These are phyloP conservation scores for Sebastes hubbsi DNA, from an alignment of 2,797 vertebrate species.

Conservation along the genomic window DNA sequence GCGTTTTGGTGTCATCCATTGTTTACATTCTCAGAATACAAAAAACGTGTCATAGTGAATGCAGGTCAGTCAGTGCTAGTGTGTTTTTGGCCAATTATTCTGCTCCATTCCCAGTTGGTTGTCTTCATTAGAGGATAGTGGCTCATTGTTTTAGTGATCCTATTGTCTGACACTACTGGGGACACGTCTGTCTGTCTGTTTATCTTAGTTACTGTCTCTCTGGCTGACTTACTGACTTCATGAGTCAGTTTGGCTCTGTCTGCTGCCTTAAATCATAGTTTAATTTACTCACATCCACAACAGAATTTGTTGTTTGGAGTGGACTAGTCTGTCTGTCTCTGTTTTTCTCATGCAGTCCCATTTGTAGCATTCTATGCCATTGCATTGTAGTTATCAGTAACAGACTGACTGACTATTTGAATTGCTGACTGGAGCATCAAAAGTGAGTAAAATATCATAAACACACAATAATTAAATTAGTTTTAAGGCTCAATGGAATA, in stretches of 20 bases:
- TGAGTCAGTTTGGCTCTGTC: background rate
- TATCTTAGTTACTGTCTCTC: background rate
- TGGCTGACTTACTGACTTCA: background rate
- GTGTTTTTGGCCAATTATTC: slow-evolving; percentile 30
- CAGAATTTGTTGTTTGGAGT: background rate
- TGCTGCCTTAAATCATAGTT: background rate
- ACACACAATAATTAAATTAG: background rate
- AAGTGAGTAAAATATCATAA: background rate
- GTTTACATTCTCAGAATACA: slow-evolving; percentile 18
- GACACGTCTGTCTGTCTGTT: background rate
- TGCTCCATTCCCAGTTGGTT: slow-evolving; percentile 17
- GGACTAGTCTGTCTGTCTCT: background rate
- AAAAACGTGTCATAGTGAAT: slow-evolving; percentile 20
- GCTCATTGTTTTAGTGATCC: slow-evolving; percentile 60
- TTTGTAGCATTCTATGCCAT: background rate
- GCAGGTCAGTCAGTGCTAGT: slow-evolving; percentile 1
- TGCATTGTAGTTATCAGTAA: background rate
- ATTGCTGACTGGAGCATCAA: background rate
- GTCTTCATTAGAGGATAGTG: slow-evolving; percentile 49
- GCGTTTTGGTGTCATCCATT: background rate
- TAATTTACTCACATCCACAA: background rate
- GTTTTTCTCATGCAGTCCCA: background rate
- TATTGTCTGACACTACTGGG: slow-evolving; percentile 25
- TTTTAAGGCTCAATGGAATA: background rate
- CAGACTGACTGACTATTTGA: background rate